These are phyloP conservation scores for Engraulis encrasicolus DNA, from an alignment of 2,113 vertebrate genomes.

Conservation along the genomic window DNA sequence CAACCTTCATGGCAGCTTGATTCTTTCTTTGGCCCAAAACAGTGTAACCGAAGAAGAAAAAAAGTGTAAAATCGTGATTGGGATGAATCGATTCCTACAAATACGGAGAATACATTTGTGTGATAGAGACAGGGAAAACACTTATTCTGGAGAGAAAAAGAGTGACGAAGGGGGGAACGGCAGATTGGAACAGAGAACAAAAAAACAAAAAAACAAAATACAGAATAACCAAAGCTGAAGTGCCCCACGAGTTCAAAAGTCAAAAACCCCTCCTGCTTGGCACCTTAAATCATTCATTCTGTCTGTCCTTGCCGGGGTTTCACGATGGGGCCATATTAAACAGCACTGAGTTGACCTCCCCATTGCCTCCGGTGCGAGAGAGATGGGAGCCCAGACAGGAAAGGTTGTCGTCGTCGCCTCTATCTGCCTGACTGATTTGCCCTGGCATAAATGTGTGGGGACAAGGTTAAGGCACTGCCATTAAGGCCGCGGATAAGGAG, in stretches of 20 bases:
- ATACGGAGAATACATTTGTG: no score
- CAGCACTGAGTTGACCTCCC: not conserved
- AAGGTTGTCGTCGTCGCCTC: not conserved
- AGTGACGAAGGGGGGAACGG: no score
- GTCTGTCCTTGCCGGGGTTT: not conserved
- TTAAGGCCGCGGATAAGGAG: not conserved
- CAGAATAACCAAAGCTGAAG: not conserved
- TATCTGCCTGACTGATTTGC: not conserved
- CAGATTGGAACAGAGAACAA: no score
- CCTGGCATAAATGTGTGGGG: not conserved
- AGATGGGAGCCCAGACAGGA: slow-evolving; percentile 8
- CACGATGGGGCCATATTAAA: slow-evolving; percentile 11
- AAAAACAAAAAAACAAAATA: not conserved
- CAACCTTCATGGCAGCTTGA: no score
- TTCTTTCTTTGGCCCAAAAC: no score
- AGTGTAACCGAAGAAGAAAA: no score
- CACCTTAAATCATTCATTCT: not conserved
- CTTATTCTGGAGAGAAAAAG: no score
- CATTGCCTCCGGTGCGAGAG: not conserved
- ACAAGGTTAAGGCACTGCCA: slow-evolving; percentile 10
- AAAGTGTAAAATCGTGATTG: no score
- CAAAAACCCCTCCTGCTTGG: not conserved
- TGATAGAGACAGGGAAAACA: no score
- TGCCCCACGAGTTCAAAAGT: not conserved
- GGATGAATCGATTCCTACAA: no score